Conservation (phyloP, 2,797 vertebrate genomes). For the Antennarius maculatus region DNA sequence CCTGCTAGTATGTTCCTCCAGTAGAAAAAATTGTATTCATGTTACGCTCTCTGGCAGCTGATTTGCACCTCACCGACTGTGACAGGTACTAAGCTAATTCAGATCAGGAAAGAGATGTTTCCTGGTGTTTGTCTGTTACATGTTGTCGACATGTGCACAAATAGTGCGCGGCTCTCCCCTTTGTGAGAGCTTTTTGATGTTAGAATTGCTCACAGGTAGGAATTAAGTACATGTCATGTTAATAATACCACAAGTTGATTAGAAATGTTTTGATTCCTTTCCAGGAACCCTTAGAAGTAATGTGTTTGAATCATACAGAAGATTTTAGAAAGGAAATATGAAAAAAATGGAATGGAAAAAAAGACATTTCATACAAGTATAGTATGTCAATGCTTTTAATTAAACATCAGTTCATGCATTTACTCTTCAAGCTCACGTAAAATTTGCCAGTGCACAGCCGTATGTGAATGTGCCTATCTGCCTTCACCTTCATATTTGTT, state of each 20-base stretch:
- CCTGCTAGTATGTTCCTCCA: constrained; percentile 68
- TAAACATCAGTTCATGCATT: not conserved
- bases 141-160: constrained; percentile 43
- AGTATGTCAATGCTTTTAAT: not conserved
- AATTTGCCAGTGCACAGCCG: not conserved
- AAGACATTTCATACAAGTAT: not conserved
- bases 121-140: constrained; percentile 29
- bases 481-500: constrained; percentile 40
- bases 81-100: constrained; percentile 14
- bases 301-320: constrained; percentile 3
- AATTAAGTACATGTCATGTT: constrained; percentile 52
- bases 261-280: constrained; percentile 51
- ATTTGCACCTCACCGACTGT: constrained; percentile 28
- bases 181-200: constrained; percentile 55
- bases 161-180: constrained; percentile 22
- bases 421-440: constrained; percentile 1
- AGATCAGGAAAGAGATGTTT: constrained; percentile 19
- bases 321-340: not conserved
- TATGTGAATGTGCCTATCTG: not conserved
- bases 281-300: constrained; percentile 21
- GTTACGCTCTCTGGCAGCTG: constrained; percentile 28
- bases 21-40: constrained; percentile 34
- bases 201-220: constrained; percentile 35
- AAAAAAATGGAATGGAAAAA: not conserved
- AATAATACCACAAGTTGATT: constrained; percentile 50